Conservation (phyloP, 23 tunicate genomes). For the Phallusia fumigata region DNA sequence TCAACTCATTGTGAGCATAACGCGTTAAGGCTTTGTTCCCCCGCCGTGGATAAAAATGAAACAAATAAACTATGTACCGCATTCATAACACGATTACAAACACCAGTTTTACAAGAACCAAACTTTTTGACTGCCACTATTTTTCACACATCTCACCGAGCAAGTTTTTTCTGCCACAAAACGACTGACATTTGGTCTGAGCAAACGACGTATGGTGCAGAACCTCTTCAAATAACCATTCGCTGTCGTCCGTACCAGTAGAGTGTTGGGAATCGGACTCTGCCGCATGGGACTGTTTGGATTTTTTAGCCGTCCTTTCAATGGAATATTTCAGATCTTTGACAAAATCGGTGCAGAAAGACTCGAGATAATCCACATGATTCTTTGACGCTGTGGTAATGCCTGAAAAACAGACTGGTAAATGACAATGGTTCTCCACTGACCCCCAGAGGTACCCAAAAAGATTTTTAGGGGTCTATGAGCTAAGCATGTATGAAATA, state of each 20-base stretch:
- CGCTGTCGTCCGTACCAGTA: conserved; percentile 11
- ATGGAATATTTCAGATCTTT: conserved; percentile 49
- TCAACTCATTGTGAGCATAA: too few species aligned
- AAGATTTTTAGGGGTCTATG: too few species aligned
- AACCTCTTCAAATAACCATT: conserved; percentile 69
- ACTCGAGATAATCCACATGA: conserved; percentile 40
- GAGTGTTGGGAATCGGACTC: neutral
- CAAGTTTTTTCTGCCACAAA: conserved; percentile 69
- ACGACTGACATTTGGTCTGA: conserved; percentile 38
- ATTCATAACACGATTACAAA: too few species aligned
- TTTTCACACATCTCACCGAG: conserved; percentile 42
- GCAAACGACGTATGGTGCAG: conserved; percentile 58
- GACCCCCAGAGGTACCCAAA: too few species aligned
- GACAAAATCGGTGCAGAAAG: conserved; percentile 66
- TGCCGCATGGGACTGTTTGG: neutral
- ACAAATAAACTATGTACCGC: too few species aligned
- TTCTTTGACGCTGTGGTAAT: conserved; percentile 23
- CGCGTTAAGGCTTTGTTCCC: too few species aligned
- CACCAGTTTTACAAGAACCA: too few species aligned
- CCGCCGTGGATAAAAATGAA: too few species aligned
- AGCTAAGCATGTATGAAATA: too few species aligned
- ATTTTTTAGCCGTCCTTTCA: neutral
- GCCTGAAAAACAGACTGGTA: conserved; percentile 24
- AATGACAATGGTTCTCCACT: too few species aligned
- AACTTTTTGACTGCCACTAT: too few species aligned